A percentile compares a stretch with the other conserved stretches of the same genome.
phyloP scores from a whole-genome alignment of 92 coral and sea anemone species.

The Isaurus tuberculatus region DNA sequence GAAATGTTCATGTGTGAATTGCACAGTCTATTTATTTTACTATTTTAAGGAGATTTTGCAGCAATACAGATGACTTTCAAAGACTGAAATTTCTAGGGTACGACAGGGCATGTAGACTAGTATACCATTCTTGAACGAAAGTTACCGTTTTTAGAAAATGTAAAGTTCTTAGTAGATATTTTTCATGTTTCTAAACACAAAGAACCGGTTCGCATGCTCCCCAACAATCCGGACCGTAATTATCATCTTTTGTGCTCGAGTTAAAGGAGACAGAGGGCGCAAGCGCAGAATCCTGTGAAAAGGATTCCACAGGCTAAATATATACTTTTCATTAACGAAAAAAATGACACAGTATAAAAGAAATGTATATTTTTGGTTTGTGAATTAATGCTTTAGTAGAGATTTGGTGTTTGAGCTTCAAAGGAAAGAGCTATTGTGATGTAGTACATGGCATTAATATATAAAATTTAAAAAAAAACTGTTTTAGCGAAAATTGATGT shows the following conservation, averaged over 20 bases:
- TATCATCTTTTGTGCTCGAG: not conserved
- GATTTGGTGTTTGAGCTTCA: conserved; percentile 42
- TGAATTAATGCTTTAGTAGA: conserved; percentile 41
- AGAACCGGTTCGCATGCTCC: conserved; percentile 45
- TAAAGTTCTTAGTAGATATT: conserved; percentile 38
- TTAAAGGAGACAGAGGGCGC: conserved; percentile 57
- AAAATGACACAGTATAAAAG: conserved; percentile 47
- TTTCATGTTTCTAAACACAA: conserved; percentile 48
- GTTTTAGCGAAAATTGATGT: not conserved
- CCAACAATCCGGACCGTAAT: conserved; percentile 38
- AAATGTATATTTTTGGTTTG: conserved; percentile 50
- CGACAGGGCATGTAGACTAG: conserved; percentile 42
- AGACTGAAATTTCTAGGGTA: conserved; percentile 30
- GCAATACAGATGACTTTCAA: conserved; percentile 34
- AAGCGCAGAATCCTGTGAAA: conserved; percentile 76
- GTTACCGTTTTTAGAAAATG: conserved; percentile 43
- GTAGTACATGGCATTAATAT: not conserved
- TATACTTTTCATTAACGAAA: conserved; percentile 64
- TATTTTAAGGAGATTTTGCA: conserved; percentile 41
- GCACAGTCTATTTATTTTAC: conserved; percentile 41
- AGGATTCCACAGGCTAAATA: conserved; percentile 69
- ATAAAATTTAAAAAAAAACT: not conserved
- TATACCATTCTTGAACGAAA: conserved; percentile 41
- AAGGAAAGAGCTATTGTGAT: conserved; percentile 38
- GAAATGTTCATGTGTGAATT: conserved; percentile 57